Conservation (phyloP, 2,888 invertebrate species). For the Pseudococcus viburni region DNA sequence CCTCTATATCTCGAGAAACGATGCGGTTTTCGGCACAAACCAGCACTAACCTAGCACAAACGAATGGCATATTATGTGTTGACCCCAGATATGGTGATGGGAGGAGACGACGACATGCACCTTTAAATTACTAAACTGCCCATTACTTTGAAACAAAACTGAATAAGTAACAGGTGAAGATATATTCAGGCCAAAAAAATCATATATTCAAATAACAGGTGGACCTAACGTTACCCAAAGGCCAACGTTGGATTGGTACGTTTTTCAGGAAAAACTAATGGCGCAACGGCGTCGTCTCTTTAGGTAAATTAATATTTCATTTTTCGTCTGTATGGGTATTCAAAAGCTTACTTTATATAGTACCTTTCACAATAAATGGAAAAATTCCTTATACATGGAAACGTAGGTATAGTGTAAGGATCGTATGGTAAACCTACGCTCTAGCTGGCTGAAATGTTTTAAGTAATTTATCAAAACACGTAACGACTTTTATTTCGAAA, state of each 20-base stretch:
- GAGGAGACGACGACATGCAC: no score
- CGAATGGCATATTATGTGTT: no score
- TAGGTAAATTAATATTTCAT: constrained; percentile 33
- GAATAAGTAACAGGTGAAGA: no score
- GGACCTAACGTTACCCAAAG: no score
- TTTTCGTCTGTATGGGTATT: constrained; percentile 1
- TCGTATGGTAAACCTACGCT: constrained; percentile 3
- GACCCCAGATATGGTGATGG: no score
- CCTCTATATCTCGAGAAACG: no score
- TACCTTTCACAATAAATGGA: constrained; percentile 16
- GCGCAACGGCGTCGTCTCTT: background rate
- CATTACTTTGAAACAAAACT: no score
- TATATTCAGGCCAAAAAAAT: no score
- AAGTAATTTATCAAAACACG: constrained; percentile 37
- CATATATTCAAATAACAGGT: no score
- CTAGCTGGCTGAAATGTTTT: background rate
- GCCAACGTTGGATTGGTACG: background rate
- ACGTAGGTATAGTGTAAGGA: background rate
- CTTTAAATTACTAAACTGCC: no score
- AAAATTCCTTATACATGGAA: background rate
- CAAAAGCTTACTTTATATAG: background rate
- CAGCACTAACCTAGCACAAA: no score
- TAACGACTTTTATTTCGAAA: constrained; percentile 22
- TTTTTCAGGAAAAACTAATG: background rate
- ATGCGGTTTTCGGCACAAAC: no score